phyloP scores from a whole-genome alignment of 2,888 invertebrate genomes.

The Euplagia quadripunctaria region DNA sequence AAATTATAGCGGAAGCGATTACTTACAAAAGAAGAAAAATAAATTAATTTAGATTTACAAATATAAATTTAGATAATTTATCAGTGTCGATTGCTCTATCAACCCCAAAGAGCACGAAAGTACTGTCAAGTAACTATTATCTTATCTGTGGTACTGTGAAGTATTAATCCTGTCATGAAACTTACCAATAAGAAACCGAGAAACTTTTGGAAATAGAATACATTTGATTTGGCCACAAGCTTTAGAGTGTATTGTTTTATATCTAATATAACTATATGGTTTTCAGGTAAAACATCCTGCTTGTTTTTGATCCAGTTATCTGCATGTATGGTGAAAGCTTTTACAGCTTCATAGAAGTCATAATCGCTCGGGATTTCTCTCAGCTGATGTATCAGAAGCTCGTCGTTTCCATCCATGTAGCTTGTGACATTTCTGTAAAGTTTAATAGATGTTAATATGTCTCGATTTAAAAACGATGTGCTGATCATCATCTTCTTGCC shows the following conservation, averaged over 20 bases:
- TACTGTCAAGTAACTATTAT: too few relatives aligned
- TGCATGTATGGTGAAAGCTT: slow-evolving; percentile 65
- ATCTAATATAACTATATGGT: slow-evolving; percentile 74
- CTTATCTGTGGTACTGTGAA: too few relatives aligned
- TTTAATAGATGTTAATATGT: background rate
- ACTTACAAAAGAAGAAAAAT: too few relatives aligned
- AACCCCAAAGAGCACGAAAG: too few relatives aligned
- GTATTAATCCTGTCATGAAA: slow-evolving; percentile 8
- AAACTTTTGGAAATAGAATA: slow-evolving; percentile 75
- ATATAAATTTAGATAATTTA: too few relatives aligned
- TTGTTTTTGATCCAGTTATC: slow-evolving; percentile 70
- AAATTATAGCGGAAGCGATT: too few relatives aligned
- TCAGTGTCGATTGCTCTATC: too few relatives aligned
- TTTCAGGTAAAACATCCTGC: slow-evolving; percentile 59
- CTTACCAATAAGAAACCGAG: slow-evolving; percentile 74
- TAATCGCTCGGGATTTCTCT: slow-evolving; percentile 69
- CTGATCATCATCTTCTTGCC: too few relatives aligned
- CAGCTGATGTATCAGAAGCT: slow-evolving; percentile 71
- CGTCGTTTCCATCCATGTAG: slow-evolving; percentile 62
- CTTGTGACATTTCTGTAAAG: slow-evolving; percentile 61
- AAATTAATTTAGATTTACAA: too few relatives aligned
- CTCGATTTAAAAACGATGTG: background rate
- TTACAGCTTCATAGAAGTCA: slow-evolving; percentile 70
- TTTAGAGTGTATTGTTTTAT: slow-evolving; percentile 67
- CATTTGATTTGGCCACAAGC: slow-evolving; percentile 69